Base-by-base conservation (phyloP, 2,797 vertebrate species). In the Notolepis coatsorum region DNA sequence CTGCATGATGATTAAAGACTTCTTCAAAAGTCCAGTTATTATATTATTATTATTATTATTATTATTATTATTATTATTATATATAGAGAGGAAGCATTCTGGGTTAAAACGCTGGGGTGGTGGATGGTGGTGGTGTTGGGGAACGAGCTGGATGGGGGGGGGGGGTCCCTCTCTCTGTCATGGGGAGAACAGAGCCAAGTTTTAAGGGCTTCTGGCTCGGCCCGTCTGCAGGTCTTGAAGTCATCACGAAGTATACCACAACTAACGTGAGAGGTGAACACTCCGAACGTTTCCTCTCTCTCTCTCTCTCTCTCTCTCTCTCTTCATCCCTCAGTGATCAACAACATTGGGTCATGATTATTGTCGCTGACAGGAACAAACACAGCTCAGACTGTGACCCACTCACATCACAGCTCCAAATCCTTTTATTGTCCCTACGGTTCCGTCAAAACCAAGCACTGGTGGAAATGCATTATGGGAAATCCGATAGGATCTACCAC, bases 391-490 rank as follows among this genome's bases (percentile, higher is more conserved):
- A 41, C 15, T 17, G 3, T 23, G 47, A 17, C 28, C 12, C 1
- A 54, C 55, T 61, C 17, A 27, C 60, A 39, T 67, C 45, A 41
- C 49, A 39, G 25, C 47, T 54, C 30, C 38, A 64, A 68, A 68
- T 57, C 37, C 35, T 49, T 10, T 21, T 6, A 62, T 60, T 62
- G 58, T 41, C 45, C 55, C 23, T 2, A 18, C 39, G 42, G 50
- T 52, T 20, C 35, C 42, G 37, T 21, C 42, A 23, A n/a, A n/a
- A 3, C 21, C 35, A 46, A n/a, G 43, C 57, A 54, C 46, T 21
- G 17, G 23, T 61, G 58, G 53, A 77, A 62, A 71, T 62, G 27
- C 42, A 53, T 50, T 68, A 31, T 80, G 77, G 56, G 77, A 80
- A 60, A 68, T 57, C 9, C 17, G 55, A 55, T 54, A 45, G 49